phyloP scores from a whole-genome alignment of 30 jellyfish, hydroid and myxozoan genomes.

The Sanderia malayensis region DNA sequence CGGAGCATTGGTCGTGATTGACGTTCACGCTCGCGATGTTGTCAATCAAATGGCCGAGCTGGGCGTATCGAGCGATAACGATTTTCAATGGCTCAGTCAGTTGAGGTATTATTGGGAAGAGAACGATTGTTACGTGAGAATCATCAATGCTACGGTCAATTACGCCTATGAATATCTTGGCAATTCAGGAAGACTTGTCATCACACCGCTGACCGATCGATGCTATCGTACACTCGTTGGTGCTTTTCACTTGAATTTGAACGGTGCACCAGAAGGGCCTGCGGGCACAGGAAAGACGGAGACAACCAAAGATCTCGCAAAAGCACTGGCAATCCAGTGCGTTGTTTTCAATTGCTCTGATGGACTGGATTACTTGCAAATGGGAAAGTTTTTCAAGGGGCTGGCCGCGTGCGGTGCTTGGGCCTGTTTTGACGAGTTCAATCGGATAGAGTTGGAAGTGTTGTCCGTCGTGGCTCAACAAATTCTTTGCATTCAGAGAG shows the following conservation, averaged over 20 bases:
- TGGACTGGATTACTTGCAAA: conserved; percentile 93
- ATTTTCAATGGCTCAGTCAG: conserved; percentile 93
- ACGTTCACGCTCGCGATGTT: conserved; percentile 98
- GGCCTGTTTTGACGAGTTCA: conserved; percentile 98
- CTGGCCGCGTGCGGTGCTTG: conserved; percentile 98
- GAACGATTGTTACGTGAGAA: conserved; percentile 77
- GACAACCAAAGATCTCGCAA: conserved; percentile 96
- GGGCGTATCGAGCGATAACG: conserved; percentile 95
- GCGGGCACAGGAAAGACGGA: conserved; percentile 99
- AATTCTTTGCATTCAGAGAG: conserved; percentile 95
- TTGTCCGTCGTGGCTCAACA: conserved; percentile 98
- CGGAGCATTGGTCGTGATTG: conserved; percentile 97
- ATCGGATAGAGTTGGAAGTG: conserved; percentile 93
- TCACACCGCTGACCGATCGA: conserved; percentile 97
- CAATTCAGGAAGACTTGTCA: conserved; percentile 92
- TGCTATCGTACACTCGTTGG: conserved; percentile 96
- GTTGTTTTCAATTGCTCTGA: conserved; percentile 99
- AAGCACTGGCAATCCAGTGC: conserved; percentile 95
- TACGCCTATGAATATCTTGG: conserved; percentile 96
- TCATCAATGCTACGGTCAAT: conserved; percentile 89
- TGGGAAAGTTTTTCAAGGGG: conserved; percentile 98
- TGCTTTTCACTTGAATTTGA: conserved; percentile 90
- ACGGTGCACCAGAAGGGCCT: conserved; percentile 99
- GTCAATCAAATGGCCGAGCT: conserved; percentile 88
- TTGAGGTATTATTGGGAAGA: conserved; percentile 94